These are phyloP conservation scores for Marmota flaviventris DNA, from an alignment of 2,113 vertebrate species.

Conservation along the genomic window DNA sequence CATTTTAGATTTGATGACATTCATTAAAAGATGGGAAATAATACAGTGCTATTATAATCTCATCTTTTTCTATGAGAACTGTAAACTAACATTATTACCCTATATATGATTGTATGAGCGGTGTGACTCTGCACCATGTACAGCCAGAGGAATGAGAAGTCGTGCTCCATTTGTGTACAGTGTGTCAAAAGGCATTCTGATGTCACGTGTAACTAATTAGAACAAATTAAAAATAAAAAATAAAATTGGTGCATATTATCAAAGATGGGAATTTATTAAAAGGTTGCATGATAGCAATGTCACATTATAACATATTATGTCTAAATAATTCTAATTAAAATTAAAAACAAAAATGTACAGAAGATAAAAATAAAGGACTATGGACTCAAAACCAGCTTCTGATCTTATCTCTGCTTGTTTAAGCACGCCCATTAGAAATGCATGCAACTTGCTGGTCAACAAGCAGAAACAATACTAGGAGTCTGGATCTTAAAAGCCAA, in stretches of 20 bases:
- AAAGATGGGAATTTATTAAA: neutral
- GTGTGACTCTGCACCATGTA: too few species aligned
- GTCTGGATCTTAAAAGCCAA: neutral
- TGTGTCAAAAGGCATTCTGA: too few species aligned
- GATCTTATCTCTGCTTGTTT: neutral
- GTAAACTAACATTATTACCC: neutral
- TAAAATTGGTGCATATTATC: neutral
- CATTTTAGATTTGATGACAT: neutral
- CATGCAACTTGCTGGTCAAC: neutral
- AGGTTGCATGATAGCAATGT: neutral
- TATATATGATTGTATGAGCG: too few species aligned
- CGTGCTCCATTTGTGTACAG: too few species aligned
- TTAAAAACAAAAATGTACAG: neutral
- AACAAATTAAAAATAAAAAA: neutral
- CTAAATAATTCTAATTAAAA: slow-evolving; percentile 3
- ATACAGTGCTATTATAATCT: neutral
- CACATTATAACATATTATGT: neutral
- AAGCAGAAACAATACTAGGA: neutral
- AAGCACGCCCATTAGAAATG: neutral
- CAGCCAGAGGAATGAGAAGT: too few species aligned
- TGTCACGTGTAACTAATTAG: too few species aligned
- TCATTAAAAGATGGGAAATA: slow-evolving; percentile 12
- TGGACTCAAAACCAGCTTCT: neutral
- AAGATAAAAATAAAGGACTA: neutral
- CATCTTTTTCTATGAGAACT: neutral